phyloP scores from a whole-genome alignment of 2,113 vertebrate genomes.

The Larimichthys crocea region DNA sequence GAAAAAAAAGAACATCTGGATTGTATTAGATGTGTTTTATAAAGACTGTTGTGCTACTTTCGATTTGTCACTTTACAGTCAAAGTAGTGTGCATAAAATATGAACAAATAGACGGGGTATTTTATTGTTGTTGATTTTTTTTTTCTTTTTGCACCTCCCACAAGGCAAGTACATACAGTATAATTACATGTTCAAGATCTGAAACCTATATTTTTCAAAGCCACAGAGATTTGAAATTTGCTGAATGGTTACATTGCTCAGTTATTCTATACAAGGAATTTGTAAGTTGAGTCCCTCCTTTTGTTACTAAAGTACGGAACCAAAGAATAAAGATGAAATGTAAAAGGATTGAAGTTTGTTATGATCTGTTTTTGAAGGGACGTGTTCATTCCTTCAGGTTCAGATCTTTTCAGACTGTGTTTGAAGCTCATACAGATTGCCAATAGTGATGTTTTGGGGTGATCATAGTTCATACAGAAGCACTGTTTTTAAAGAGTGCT shows the following conservation, averaged over 20 bases:
- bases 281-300: constrained; percentile 33
- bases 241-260: constrained; percentile 50
- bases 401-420: background rate
- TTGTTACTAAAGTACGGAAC: constrained; percentile 31
- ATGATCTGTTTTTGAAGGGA: background rate
- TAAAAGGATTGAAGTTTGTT: background rate
- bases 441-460: background rate
- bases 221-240: constrained; percentile 62
- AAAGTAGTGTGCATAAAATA: constrained; percentile 18
- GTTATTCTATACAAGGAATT: constrained; percentile 45
- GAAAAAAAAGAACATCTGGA: constrained; percentile 75
- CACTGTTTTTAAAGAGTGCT: background rate
- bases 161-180: constrained; percentile 34
- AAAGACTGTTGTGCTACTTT: constrained; percentile 65
- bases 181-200: constrained; percentile 62
- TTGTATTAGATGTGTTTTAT: constrained; percentile 67
- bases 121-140: constrained; percentile 26
- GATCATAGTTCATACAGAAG: background rate
- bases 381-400: background rate
- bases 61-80: constrained; percentile 70
- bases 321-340: background rate
- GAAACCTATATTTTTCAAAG: constrained; percentile 66
- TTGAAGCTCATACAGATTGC: background rate
- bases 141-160: constrained; percentile 22
- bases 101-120: constrained; percentile 29